These are phyloP conservation scores for Petrocephalus sullivani DNA, from an alignment of 2,797 vertebrate genomes.

Conservation along the genomic window DNA sequence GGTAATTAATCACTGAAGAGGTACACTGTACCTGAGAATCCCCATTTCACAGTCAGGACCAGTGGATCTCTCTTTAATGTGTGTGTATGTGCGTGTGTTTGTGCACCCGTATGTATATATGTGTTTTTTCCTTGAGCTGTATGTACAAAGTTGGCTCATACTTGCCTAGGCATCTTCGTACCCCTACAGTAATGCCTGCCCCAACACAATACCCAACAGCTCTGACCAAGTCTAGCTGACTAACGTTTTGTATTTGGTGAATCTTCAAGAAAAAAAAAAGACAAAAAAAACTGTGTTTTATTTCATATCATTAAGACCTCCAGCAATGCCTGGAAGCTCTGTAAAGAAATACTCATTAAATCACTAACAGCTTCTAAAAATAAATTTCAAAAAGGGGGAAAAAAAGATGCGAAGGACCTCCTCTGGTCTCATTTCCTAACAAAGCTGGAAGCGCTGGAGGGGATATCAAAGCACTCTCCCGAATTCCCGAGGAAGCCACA, in stretches of 20 bases:
- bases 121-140: constrained; percentile 20
- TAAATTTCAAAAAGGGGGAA: constrained; percentile 9
- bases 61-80: background rate
- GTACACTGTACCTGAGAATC: background rate
- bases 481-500: constrained; percentile 40
- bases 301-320: constrained; percentile 41
- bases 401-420: constrained; percentile 43
- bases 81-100: background rate
- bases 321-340: constrained; percentile 48
- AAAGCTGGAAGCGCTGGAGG: constrained; percentile 41
- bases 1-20: background rate
- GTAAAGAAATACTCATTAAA: constrained; percentile 34
- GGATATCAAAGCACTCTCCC: constrained; percentile 49
- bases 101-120: too few relatives aligned
- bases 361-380: constrained; percentile 31
- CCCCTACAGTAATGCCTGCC: constrained; percentile 49
- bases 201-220: constrained; percentile 26
- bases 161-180: constrained; percentile 29
- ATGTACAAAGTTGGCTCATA: too few relatives aligned
- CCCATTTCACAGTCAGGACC: too few relatives aligned
- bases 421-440: constrained; percentile 47
- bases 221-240: constrained; percentile 23
- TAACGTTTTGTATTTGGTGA: constrained; percentile 35
- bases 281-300: constrained; percentile 42
- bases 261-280: background rate